Conservation (phyloP, 2,888 invertebrate genomes). For the Thysanoteuthis rhombus region DNA sequence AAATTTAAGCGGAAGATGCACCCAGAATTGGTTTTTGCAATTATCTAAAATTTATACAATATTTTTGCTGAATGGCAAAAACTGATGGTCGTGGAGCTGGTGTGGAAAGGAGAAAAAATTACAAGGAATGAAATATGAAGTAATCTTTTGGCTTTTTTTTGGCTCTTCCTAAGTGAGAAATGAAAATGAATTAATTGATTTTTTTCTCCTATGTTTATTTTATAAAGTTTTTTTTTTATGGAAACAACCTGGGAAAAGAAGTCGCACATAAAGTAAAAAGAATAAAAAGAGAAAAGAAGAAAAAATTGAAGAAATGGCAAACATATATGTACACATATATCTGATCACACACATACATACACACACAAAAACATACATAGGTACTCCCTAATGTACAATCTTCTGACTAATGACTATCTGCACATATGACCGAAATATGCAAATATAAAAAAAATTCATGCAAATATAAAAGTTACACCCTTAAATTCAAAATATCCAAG, state of each 20-base stretch:
- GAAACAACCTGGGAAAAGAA: not conserved
- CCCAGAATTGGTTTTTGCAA: not conserved
- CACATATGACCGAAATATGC: no score
- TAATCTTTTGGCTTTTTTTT: not conserved
- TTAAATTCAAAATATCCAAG: no score
- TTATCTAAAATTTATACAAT: constrained; percentile 12
- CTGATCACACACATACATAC: no score
- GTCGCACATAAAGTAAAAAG: not conserved
- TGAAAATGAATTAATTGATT: not conserved
- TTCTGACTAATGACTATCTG: no score
- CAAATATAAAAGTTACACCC: no score
- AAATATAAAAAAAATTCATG: no score
- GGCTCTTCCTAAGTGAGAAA: not conserved
- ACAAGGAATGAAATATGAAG: not conserved
- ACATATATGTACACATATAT: no score
- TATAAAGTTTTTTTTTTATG: not conserved
- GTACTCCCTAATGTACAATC: no score
- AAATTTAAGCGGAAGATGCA: not conserved
- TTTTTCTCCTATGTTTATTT: not conserved
- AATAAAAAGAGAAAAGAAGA: not conserved
- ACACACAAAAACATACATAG: no score
- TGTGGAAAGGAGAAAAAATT: not conserved
- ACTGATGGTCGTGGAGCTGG: not conserved
- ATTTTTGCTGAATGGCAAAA: not conserved
- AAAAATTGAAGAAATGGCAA: not conserved